Percentiles rank a stretch among this genome's conserved stretches.
These are phyloP conservation scores for Microchrysa polita DNA, from an alignment of 2,888 invertebrate species.

Conservation along the genomic window DNA sequence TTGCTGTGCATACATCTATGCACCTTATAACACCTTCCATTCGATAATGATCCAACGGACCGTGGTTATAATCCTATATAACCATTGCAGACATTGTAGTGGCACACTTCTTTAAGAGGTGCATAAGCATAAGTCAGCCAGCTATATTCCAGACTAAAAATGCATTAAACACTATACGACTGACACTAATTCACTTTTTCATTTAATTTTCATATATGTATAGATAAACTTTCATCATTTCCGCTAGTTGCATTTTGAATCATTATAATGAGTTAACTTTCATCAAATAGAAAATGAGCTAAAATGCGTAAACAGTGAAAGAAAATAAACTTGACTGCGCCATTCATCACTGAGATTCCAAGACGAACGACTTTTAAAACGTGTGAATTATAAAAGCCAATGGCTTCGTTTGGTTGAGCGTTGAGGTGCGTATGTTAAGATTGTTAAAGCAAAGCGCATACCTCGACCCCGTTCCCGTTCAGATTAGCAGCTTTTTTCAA, in stretches of 20 bases:
- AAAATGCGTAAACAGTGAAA: slow-evolving; percentile 12
- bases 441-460: too few relatives aligned
- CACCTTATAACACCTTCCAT: neutral
- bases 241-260: neutral
- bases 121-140: neutral
- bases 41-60: neutral
- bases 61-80: neutral
- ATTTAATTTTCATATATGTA: too few relatives aligned
- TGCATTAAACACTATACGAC: slow-evolving; percentile 16
- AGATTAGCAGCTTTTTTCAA: too few relatives aligned
- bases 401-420: too few relatives aligned
- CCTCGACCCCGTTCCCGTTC: too few relatives aligned
- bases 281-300: slow-evolving; percentile 19
- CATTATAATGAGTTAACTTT: slow-evolving; percentile 23
- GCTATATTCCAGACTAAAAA: neutral
- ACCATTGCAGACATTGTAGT: neutral
- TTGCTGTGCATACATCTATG: neutral
- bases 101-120: neutral
- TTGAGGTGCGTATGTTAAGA: too few relatives aligned
- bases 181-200: neutral
- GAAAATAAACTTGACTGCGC: neutral
- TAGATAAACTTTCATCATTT: slow-evolving; percentile 29
- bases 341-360: neutral
- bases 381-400: too few relatives aligned
- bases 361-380: too few relatives aligned